Evolutionary conservation across 2,888 invertebrate genomes (phyloP), one percentile per base, ranked within the genome.

Genomic region (Scaptomyza tumidula): DNA sequence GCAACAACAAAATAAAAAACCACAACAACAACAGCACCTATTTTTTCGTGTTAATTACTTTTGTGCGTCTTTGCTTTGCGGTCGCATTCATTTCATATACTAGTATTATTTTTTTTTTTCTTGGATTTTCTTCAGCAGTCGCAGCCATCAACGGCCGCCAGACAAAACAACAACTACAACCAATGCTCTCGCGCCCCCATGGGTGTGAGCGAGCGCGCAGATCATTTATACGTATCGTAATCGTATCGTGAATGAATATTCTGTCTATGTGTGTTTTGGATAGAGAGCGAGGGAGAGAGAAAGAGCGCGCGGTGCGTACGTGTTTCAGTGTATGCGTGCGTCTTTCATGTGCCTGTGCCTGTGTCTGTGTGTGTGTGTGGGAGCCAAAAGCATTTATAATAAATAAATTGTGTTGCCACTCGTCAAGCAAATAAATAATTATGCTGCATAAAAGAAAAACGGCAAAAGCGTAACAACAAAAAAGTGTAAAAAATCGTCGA

Each of bases 181-280:
- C 46, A 68, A 57, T 61, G 68, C 64, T 64, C 68, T 71, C 59
- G 58, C 52, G 63, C 73, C 63, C 67, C 73, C 54, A 79, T 84
- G 71, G 69, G 69, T 75, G 80, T 68, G 75, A 87, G 83, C 75
- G 88, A 88, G 83, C 70, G 71, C 71, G 68, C 69, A 64, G 74
- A 80, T 73, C 75, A 71, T 83, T 71, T 79, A 78, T 80, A 80
- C 70, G 81, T 84, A 78, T 71, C 74, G 88, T 86, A 78, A 75
- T 64, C 80, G 86, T 88, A 75, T 83, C 78, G 86, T 86, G 82
- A 83, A 83, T 83, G 82, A 83, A 83, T 86, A 75, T 84, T 78
- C 69, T 84, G 86, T 86, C 67, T 75, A 65, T 72, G 77, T 83
- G 74, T 86, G 69, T 45, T 60, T 54, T 62, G 57, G 44, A 33